Conservation (phyloP, 2,113 vertebrate species). For the Tupaia chinensis region DNA sequence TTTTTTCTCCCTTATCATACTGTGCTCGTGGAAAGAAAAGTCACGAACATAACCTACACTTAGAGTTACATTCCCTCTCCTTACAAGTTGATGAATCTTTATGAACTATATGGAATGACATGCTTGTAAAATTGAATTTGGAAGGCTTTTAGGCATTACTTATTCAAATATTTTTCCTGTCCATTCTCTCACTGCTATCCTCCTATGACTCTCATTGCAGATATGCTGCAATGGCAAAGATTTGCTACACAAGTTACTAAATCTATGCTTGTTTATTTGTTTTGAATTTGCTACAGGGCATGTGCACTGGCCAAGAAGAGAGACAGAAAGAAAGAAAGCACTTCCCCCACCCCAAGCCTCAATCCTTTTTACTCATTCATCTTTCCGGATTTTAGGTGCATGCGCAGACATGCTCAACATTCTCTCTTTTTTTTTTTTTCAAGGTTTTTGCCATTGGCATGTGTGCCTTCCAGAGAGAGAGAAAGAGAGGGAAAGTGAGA, state of each 20-base stretch:
- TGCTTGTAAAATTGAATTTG: neutral
- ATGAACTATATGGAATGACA: neutral
- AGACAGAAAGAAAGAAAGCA: too few relatives aligned
- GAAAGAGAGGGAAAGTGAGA: too few relatives aligned
- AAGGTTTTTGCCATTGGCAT: too few relatives aligned
- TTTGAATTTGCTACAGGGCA: too few relatives aligned
- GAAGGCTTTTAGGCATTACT: neutral
- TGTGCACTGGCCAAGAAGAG: too few relatives aligned
- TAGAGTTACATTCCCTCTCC: neutral
- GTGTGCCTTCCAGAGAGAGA: too few relatives aligned
- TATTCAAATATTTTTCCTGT: neutral
- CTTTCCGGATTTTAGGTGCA: too few relatives aligned
- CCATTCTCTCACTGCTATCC: neutral
- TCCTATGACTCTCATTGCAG: neutral
- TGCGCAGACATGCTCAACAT: too few relatives aligned
- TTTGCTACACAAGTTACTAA: neutral
- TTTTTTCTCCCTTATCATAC: fast-evolving
- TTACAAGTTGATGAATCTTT: neutral
- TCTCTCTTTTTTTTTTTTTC: too few relatives aligned
- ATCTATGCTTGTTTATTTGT: neutral
- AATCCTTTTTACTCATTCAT: too few relatives aligned
- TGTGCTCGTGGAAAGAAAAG: neutral
- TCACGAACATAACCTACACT: neutral
- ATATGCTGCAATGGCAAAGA: neutral
- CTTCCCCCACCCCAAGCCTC: too few relatives aligned